These are phyloP conservation scores for Leucoptera coffeella DNA, from an alignment of 2,888 invertebrate genomes.

Conservation along the genomic window DNA sequence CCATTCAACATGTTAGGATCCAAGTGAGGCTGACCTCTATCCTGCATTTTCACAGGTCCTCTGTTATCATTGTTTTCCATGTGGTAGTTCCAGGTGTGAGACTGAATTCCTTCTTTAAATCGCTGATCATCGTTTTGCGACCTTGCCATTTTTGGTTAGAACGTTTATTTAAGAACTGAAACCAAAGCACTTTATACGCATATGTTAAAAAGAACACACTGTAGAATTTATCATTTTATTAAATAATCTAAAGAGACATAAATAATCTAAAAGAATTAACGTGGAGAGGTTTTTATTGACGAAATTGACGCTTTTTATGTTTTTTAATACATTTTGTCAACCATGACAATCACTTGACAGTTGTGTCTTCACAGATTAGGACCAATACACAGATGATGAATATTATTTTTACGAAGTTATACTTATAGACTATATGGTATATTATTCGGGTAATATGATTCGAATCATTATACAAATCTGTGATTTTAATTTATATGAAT, in stretches of 20 bases:
- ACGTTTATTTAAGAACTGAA: too few relatives aligned
- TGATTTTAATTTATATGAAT: too few relatives aligned
- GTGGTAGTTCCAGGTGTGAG: slow-evolving; percentile 42
- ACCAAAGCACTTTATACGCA: too few relatives aligned
- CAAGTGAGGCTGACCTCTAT: slow-evolving; percentile 22
- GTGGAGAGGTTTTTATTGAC: slow-evolving; percentile 31
- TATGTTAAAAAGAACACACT: too few relatives aligned
- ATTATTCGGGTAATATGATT: too few relatives aligned
- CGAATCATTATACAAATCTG: too few relatives aligned
- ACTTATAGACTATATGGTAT: too few relatives aligned
- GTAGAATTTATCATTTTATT: slow-evolving; percentile 29
- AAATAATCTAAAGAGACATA: slow-evolving; percentile 12
- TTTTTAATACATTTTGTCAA: too few relatives aligned
- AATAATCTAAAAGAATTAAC: slow-evolving; percentile 19
- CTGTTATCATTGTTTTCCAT: slow-evolving; percentile 30
- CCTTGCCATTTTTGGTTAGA: slow-evolving; percentile 46
- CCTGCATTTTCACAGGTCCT: slow-evolving; percentile 24
- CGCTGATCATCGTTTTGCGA: slow-evolving; percentile 44
- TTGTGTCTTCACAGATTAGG: too few relatives aligned
- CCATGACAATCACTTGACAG: too few relatives aligned
- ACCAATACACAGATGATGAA: too few relatives aligned
- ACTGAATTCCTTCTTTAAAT: slow-evolving; percentile 34
- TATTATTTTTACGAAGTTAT: too few relatives aligned
- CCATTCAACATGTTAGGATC: slow-evolving; percentile 22
- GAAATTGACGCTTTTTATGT: slow-evolving; percentile 37